Conservation (phyloP, 1,140 invertebrate genomes). For the Drosophila insularis region DNA sequence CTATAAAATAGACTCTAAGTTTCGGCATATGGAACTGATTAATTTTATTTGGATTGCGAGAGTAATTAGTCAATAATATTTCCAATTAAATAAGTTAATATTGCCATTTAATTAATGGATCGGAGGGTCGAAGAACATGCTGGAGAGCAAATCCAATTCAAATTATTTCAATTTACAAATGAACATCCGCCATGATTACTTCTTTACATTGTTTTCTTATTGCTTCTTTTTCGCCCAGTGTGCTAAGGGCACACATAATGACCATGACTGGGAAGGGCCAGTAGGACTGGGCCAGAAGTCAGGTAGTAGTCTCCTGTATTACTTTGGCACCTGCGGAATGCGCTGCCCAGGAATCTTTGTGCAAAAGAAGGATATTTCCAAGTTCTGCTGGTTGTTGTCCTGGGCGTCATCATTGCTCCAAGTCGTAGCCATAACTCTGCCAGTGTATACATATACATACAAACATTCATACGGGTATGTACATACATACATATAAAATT, state of each 20-base stretch:
- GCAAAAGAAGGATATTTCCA: slow-evolving; percentile 68
- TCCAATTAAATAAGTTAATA: too few relatives aligned
- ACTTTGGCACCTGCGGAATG: slow-evolving; percentile 74
- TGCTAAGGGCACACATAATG: slow-evolving; percentile 12
- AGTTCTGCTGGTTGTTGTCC: not conserved
- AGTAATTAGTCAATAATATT: too few relatives aligned
- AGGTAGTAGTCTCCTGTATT: slow-evolving; percentile 31
- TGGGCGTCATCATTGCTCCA: slow-evolving; percentile 9
- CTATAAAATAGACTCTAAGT: too few relatives aligned
- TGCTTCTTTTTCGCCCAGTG: not conserved
- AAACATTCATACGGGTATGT: not conserved
- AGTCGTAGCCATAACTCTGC: slow-evolving; percentile 64
- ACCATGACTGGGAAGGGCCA: not conserved
- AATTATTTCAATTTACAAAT: too few relatives aligned
- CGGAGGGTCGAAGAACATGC: too few relatives aligned
- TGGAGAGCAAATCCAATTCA: too few relatives aligned
- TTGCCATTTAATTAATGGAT: too few relatives aligned
- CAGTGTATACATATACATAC: slow-evolving; percentile 34
- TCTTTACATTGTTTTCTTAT: not conserved
- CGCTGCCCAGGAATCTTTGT: slow-evolving; percentile 67
- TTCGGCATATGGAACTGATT: too few relatives aligned
- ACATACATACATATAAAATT: slow-evolving; percentile 44
- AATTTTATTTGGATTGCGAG: too few relatives aligned
- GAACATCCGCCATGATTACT: not conserved
- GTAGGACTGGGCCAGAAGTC: not conserved